phyloP scores from a whole-genome alignment of 2,888 invertebrate genomes.

The Cryptosula pallasiana region DNA sequence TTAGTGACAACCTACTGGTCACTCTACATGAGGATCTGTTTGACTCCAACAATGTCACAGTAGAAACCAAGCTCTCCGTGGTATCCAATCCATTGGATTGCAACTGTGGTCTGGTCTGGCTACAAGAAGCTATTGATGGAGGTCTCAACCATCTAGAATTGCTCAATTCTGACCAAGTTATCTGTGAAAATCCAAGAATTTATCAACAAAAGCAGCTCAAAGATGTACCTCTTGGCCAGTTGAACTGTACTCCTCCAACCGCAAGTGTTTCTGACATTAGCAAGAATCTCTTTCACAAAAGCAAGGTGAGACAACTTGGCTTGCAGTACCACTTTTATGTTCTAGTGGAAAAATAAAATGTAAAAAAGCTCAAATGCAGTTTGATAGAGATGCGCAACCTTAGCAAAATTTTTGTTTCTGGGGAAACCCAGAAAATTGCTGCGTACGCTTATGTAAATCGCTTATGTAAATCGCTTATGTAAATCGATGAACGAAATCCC shows the following conservation, averaged over 20 bases:
- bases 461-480: too few relatives aligned
- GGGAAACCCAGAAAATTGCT: too few relatives aligned
- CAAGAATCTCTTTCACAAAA: background rate
- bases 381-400: too few relatives aligned
- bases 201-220: slow-evolving; percentile 29
- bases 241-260: slow-evolving; percentile 34
- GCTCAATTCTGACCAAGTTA: slow-evolving; percentile 27
- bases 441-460: too few relatives aligned
- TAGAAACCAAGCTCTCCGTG: slow-evolving; percentile 21
- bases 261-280: background rate
- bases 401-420: too few relatives aligned
- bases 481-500: too few relatives aligned
- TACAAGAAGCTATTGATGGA: slow-evolving; percentile 27
- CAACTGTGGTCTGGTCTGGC: slow-evolving; percentile 34
- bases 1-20: slow-evolving; percentile 25
- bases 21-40: slow-evolving; percentile 21
- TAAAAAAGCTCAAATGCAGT: too few relatives aligned
- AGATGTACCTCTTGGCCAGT: slow-evolving; percentile 27
- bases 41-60: background rate
- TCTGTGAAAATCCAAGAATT: slow-evolving; percentile 32
- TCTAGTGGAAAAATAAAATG: too few relatives aligned
- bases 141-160: slow-evolving; percentile 21
- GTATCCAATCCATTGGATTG: slow-evolving; percentile 39
- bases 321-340: too few relatives aligned
- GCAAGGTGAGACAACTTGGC: background rate